A percentile compares a stretch with the other conserved stretches of the same genome.
phyloP scores from a whole-genome alignment of 2,888 invertebrate genomes.

The Siphlonurus alternatus region DNA sequence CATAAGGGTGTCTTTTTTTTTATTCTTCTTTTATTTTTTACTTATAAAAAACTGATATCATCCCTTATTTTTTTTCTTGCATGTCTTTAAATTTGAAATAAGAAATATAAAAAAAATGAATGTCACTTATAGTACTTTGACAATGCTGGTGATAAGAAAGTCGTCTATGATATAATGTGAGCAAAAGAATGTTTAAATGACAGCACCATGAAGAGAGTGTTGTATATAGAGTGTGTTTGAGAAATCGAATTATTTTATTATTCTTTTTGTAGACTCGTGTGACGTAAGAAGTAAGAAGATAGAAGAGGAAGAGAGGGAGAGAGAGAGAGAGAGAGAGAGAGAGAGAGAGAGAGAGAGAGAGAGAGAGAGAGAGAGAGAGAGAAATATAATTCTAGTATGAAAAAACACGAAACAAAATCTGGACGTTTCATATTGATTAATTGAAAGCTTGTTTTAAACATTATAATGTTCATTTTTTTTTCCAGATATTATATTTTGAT shows the following conservation, averaged over 20 bases:
- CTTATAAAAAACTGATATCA: neutral
- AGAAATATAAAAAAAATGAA: neutral
- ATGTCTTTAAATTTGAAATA: neutral
- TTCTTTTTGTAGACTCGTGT: neutral
- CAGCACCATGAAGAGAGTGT: neutral
- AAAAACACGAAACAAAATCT: too few species aligned
- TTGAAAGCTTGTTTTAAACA: too few species aligned
- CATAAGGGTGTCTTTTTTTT: neutral
- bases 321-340: neutral
- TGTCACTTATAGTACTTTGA: neutral
- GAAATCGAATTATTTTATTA: neutral
- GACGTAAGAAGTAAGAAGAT: neutral
- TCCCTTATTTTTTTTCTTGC: neutral
- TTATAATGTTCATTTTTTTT: too few species aligned
- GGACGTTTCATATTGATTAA: too few species aligned
- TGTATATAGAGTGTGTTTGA: neutral
- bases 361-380: neutral
- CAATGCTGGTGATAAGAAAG: neutral
- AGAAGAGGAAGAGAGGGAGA: neutral
- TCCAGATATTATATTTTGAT: too few species aligned
- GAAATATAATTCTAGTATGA: too few species aligned
- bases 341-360: neutral
- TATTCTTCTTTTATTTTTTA: neutral
- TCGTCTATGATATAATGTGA: too few species aligned
- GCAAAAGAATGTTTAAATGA: too few species aligned